Evolutionary conservation across 2,113 vertebrate genomes (phyloP).

Genomic region (Triplophysa tibetana): DNA sequence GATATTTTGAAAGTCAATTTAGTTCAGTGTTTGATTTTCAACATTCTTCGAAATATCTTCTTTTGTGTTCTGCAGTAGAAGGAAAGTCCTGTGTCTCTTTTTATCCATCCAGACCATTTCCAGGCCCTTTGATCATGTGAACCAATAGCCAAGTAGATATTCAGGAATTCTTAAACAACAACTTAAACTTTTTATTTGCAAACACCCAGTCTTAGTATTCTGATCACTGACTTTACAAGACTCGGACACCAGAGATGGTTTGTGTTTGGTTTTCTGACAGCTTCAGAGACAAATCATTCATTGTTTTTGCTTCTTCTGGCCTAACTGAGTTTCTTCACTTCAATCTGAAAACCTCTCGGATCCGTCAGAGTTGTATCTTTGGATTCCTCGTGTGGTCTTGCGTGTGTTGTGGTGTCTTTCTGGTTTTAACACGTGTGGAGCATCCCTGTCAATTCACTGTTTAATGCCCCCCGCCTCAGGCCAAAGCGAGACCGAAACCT

Average conservation of each 20-base stretch:
- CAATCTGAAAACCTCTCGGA: background rate
- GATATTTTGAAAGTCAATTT: too few relatives aligned
- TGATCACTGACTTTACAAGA: background rate
- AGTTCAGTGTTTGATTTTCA: too few relatives aligned
- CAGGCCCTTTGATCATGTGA: too few relatives aligned
- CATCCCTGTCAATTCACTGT: slow-evolving; percentile 44
- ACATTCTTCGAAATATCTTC: too few relatives aligned
- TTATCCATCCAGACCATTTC: too few relatives aligned
- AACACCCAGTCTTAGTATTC: background rate
- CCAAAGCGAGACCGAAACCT: background rate
- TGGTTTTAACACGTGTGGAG: slow-evolving; percentile 50
- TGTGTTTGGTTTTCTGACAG: background rate
- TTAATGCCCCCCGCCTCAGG: slow-evolving; percentile 32
- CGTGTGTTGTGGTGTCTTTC: slow-evolving; percentile 48
- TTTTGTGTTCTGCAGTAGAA: too few relatives aligned
- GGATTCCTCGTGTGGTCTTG: slow-evolving; percentile 35
- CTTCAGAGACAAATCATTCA: background rate
- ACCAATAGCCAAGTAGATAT: too few relatives aligned
- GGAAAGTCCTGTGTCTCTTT: too few relatives aligned
- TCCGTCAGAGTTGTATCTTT: slow-evolving; percentile 12
- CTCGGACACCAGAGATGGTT: background rate
- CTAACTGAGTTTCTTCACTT: background rate
- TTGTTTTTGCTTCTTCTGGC: slow-evolving; percentile 15
- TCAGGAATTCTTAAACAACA: too few relatives aligned
- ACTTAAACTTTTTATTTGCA: too few relatives aligned